Evolutionary conservation across 2,113 vertebrate species (phyloP).

Genomic region (Ramphastos sulfuratus): DNA sequence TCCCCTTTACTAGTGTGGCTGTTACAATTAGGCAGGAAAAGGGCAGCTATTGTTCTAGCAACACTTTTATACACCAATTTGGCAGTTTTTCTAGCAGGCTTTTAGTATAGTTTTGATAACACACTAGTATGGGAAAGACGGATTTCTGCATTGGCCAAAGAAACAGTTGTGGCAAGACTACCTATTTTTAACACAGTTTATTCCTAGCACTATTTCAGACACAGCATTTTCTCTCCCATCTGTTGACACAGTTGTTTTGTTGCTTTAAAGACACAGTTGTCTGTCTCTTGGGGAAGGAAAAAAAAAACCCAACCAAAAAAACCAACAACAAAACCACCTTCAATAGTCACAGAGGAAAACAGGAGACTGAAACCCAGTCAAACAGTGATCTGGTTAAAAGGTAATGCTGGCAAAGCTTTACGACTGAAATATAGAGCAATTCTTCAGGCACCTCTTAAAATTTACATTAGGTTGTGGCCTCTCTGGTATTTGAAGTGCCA

Average conservation of each 20-base stretch:
- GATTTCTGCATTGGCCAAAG: slow-evolving; percentile 30
- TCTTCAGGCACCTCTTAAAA: not conserved
- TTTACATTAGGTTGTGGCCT: slow-evolving; percentile 18
- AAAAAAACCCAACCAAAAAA: not conserved
- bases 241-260: slow-evolving; percentile 64
- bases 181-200: slow-evolving; percentile 59
- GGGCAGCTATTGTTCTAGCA: not conserved
- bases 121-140: not conserved
- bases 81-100: not conserved
- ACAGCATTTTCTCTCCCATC: slow-evolving; percentile 54
- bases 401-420: not conserved
- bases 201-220: slow-evolving; percentile 55
- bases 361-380: not conserved
- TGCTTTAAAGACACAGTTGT: slow-evolving; percentile 46
- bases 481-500: not conserved
- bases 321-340: not conserved
- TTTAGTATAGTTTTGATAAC: slow-evolving; percentile 7
- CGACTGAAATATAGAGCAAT: not conserved
- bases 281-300: not conserved
- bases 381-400: not conserved
- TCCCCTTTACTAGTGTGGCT: not conserved
- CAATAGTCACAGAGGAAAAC: not conserved
- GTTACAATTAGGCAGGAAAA: not conserved
- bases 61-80: not conserved
- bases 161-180: slow-evolving; percentile 62